A percentile compares a stretch with the other conserved stretches of the same genome.
Conservation (phyloP, 2,113 vertebrate genomes). For the Chlorocebus sabaeus region DNA sequence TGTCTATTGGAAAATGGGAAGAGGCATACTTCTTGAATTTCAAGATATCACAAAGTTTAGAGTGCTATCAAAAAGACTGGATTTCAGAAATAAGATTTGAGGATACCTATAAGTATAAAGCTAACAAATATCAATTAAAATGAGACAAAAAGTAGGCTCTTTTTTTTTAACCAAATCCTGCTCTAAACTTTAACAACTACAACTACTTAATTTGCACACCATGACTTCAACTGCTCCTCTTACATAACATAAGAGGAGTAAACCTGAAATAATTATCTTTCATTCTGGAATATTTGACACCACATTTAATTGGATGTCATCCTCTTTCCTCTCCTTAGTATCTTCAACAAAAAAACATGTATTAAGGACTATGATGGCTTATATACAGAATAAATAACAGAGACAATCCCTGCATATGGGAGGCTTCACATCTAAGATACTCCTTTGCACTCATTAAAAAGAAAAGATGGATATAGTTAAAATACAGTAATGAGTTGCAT, state of each 20-base stretch:
- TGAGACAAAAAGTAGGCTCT: background rate
- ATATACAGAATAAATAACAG: background rate
- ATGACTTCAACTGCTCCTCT: background rate
- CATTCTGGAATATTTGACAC: background rate
- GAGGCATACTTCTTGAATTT: background rate
- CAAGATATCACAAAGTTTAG: background rate
- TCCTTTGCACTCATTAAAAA: background rate
- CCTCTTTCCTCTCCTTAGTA: background rate
- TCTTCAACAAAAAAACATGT: background rate
- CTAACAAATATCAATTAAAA: background rate
- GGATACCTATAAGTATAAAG: background rate
- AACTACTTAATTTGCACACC: background rate
- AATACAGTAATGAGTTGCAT: background rate
- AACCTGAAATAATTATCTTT: background rate
- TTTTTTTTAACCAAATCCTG: background rate
- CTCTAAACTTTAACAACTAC: background rate
- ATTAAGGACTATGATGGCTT: background rate
- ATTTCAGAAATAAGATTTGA: conserved; percentile 20
- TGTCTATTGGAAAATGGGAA: background rate
- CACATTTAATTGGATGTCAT: background rate
- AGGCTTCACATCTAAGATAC: background rate
- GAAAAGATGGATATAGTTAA: background rate
- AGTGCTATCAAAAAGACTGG: background rate
- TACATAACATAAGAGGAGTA: background rate
- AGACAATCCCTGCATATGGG: background rate